Base-by-base conservation (phyloP, 1,140 invertebrate genomes). In the Mycetomoellerius zeteki region DNA sequence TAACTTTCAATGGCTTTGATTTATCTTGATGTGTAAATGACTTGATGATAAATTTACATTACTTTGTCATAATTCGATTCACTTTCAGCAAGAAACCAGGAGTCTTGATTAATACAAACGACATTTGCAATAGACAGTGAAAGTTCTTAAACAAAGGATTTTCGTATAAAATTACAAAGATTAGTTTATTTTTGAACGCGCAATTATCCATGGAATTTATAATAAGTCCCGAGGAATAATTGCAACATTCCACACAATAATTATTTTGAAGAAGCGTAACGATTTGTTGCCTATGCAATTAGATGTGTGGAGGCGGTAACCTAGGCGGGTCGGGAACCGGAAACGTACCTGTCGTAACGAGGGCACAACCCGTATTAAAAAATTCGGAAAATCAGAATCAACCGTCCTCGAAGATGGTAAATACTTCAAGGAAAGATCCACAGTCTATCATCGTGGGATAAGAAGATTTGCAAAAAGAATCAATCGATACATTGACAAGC, bases 321-420 rank as follows among this genome's bases (percentile, higher is more conserved):
- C 24, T 86, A 6, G 75, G 78, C 24, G 88, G 86, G 5, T 86
- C 80, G 12, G 76, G 80, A 24, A 86, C 81, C 33, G 81, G 90
- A 85, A 92, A 90, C 80, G 37, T 82, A 50, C 75, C 91, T 33
- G 58, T 85, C 1, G 64, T 86, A 67, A 0, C 88, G 10, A 88
- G 62, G 58, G 90, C 88, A 10, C 21, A 88, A 10, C 21, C 90
- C 0, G 19, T 60, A 10, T 88, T 87, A n/a, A 92, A 90, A 84
- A 84, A 86, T 56, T 82, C 80, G 0, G 87, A 89, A 21, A 92
- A 81, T 82, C 88, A 92, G 58, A 89, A 58, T 87, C 90, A 92
- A 76, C 5, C 7, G 54, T 75, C 54, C 16, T 62, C 60, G 12
- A 92, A 91, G 62, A 69, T 27, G 12, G 62, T 82, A 21, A 87